phyloP scores from a whole-genome alignment of 2,113 vertebrate genomes.

The Paracanthobrama guichenoti region DNA sequence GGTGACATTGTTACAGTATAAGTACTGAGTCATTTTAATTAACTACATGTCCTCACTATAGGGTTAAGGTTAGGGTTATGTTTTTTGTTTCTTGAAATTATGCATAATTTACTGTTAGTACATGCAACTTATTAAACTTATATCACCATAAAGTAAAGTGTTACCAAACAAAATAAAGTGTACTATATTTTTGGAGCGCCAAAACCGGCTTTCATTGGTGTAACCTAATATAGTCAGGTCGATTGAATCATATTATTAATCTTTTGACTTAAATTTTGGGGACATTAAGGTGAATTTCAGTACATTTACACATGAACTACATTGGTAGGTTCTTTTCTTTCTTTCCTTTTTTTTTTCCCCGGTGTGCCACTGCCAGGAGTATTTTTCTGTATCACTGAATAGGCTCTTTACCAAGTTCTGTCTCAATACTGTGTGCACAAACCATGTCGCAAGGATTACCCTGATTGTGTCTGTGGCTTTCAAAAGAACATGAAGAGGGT shows the following conservation, averaged over 20 bases:
- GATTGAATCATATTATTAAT: neutral
- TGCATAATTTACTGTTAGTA: neutral
- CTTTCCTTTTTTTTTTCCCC: too few relatives aligned
- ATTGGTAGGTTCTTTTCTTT: neutral
- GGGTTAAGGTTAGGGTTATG: too few relatives aligned
- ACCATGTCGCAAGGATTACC: neutral
- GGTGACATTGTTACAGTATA: too few relatives aligned
- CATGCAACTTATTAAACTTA: too few relatives aligned
- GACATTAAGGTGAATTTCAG: neutral
- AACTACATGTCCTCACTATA: too few relatives aligned
- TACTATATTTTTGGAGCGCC: neutral
- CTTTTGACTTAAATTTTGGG: neutral
- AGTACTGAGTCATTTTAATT: too few relatives aligned
- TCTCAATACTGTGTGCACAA: neutral
- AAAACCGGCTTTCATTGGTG: neutral
- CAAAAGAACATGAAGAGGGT: conserved; percentile 16
- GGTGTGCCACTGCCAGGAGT: neutral
- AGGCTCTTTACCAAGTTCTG: neutral
- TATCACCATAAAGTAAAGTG: neutral
- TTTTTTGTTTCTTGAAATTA: neutral
- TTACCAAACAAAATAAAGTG: neutral
- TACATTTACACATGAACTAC: neutral
- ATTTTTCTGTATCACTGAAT: neutral
- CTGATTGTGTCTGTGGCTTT: conserved; percentile 21
- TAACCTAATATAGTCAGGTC: neutral